A percentile compares a stretch with the other conserved stretches of the same genome.
Evolutionary conservation across 1,140 invertebrate species (phyloP).

Genomic region (Drosophila arizonae): DNA sequence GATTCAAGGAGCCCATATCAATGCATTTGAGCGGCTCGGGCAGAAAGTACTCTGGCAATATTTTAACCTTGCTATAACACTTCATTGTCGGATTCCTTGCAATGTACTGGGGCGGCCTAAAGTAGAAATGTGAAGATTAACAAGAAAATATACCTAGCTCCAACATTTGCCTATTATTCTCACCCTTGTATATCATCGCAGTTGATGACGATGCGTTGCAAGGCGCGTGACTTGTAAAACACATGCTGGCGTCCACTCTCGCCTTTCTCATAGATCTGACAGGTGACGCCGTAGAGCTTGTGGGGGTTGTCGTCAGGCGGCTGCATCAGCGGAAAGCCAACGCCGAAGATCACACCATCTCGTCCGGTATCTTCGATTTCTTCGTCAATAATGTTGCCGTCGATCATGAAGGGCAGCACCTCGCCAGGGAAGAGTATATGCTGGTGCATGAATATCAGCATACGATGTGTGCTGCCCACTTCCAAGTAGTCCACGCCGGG

Average conservation of each 20-base stretch:
- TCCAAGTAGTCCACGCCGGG: conserved; percentile 75
- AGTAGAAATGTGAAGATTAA: neutral
- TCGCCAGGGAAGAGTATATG: conserved; percentile 89
- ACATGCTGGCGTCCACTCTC: conserved; percentile 57
- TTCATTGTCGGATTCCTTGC: conserved; percentile 67
- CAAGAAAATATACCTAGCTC: neutral
- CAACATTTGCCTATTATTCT: conserved; percentile 9
- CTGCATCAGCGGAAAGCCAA: conserved; percentile 67
- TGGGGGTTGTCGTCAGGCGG: conserved; percentile 51
- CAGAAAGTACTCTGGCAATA: conserved; percentile 87
- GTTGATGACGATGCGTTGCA: conserved; percentile 75
- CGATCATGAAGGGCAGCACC: conserved; percentile 88
- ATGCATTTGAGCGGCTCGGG: conserved; percentile 83
- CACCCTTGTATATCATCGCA: conserved; percentile 65
- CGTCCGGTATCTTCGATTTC: conserved; percentile 52
- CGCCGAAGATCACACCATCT: conserved; percentile 73
- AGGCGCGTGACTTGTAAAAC: conserved; percentile 70
- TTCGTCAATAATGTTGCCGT: conserved; percentile 67
- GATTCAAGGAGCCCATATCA: conserved; percentile 82
- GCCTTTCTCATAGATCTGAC: conserved; percentile 79
- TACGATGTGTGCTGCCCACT: conserved; percentile 72
- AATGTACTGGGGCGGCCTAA: conserved; percentile 68
- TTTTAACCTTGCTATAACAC: conserved; percentile 85
- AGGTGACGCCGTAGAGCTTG: conserved; percentile 78
- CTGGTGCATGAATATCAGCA: conserved; percentile 86